A percentile compares a stretch with the other conserved stretches of the same genome.
Evolutionary conservation across 2,888 invertebrate genomes (phyloP).

Genomic region (Meteorus colon): DNA sequence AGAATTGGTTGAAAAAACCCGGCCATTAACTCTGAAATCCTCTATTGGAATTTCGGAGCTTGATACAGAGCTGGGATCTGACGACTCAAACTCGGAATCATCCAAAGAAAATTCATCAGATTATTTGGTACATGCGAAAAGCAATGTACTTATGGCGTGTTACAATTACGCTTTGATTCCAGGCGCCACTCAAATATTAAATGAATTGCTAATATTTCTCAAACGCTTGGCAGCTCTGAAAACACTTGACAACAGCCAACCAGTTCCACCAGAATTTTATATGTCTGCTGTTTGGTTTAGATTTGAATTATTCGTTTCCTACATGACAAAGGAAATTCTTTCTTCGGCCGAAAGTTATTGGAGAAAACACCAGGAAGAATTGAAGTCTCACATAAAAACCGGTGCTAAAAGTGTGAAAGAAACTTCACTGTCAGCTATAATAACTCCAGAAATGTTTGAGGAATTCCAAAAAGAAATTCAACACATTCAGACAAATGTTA

Average conservation of each 20-base stretch:
- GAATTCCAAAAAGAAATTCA: too few species aligned
- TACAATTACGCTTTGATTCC: not conserved
- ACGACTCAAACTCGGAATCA: too few species aligned
- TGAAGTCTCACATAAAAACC: not conserved
- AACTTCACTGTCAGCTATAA: too few species aligned
- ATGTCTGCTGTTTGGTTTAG: conserved; percentile 33
- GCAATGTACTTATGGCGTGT: not conserved
- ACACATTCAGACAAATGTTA: too few species aligned
- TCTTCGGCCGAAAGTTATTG: not conserved
- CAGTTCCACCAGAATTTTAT: not conserved
- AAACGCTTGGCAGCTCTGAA: not conserved
- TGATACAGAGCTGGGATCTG: too few species aligned
- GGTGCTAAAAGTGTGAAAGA: too few species aligned
- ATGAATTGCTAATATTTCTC: not conserved
- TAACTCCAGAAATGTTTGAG: too few species aligned
- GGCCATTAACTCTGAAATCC: too few species aligned
- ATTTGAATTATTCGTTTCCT: conserved; percentile 32
- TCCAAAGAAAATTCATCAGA: too few species aligned
- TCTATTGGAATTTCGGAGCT: too few species aligned
- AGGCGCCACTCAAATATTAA: not conserved
- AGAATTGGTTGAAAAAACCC: too few species aligned
- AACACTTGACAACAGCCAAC: not conserved
- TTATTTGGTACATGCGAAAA: not conserved
- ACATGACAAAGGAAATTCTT: not conserved
- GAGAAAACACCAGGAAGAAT: not conserved